A percentile compares a stretch with the other conserved stretches of the same genome.
Conservation (phyloP, 2,113 vertebrate species). For the Larimichthys crocea region DNA sequence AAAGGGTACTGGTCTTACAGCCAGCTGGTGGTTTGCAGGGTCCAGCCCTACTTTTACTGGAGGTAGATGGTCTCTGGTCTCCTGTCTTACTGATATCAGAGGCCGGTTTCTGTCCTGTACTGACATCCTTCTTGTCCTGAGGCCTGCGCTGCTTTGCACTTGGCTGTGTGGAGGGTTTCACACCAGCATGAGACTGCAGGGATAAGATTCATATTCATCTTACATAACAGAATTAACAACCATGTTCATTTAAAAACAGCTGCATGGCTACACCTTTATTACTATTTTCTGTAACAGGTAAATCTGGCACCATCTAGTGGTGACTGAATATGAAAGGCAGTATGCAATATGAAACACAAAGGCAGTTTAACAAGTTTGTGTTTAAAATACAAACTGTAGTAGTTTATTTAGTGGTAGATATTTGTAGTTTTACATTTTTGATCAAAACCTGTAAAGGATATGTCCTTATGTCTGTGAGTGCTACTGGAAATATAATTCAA, state of each 20-base stretch:
- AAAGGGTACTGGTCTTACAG: constrained; percentile 24
- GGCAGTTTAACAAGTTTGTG: background rate
- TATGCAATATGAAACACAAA: background rate
- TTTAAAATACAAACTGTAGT: background rate
- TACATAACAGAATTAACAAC: constrained; percentile 65
- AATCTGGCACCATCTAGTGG: constrained; percentile 87
- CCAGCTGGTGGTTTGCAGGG: constrained; percentile 32
- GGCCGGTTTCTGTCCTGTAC: constrained; percentile 52
- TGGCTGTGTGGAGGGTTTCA: constrained; percentile 62
- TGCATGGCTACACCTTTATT: constrained; percentile 25
- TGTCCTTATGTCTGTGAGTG: background rate
- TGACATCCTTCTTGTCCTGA: constrained; percentile 62
- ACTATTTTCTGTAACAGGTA: constrained; percentile 47
- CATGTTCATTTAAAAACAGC: constrained; percentile 53
- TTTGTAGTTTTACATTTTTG: background rate
- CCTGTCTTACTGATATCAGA: constrained; percentile 63
- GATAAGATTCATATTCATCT: constrained; percentile 71
- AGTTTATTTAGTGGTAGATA: background rate
- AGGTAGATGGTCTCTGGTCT: constrained; percentile 45
- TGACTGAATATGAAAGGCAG: constrained; percentile 17
- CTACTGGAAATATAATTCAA: background rate
- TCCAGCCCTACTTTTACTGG: constrained; percentile 44
- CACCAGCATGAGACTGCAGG: constrained; percentile 68
- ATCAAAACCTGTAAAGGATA: background rate
- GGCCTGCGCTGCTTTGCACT: constrained; percentile 66